These are phyloP conservation scores for Pristiophorus japonicus DNA, from an alignment of 2,113 vertebrate genomes.

Conservation along the genomic window DNA sequence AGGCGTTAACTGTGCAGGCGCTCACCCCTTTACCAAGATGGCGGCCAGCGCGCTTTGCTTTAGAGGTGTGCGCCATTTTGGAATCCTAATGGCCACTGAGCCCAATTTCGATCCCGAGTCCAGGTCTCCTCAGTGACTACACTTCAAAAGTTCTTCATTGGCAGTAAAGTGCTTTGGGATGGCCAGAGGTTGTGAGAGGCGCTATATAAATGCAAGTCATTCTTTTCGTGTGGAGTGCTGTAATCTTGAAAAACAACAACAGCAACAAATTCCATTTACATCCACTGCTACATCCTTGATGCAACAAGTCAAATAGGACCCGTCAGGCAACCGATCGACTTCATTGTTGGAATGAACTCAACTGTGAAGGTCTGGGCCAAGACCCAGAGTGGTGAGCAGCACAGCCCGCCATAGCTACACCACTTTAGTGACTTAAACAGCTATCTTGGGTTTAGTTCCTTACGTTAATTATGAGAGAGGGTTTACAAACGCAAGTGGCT, in stretches of 20 bases:
- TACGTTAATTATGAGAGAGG: neutral
- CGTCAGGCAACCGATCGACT: neutral
- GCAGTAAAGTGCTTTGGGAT: neutral
- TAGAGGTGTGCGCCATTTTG: neutral
- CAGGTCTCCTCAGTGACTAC: neutral
- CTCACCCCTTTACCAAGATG: neutral
- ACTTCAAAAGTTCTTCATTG: neutral
- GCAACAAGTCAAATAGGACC: neutral
- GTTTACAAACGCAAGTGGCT: neutral
- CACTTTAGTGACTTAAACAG: neutral
- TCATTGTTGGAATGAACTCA: neutral
- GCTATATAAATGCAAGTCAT: neutral
- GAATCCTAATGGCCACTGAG: neutral
- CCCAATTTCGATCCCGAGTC: neutral
- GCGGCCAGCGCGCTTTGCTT: neutral
- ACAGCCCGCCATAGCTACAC: no score
- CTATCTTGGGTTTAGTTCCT: neutral
- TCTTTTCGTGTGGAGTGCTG: neutral
- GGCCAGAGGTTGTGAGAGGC: neutral
- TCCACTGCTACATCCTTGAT: neutral
- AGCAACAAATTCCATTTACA: neutral
- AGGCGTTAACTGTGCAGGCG: neutral
- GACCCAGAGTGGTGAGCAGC: neutral
- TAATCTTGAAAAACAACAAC: neutral
- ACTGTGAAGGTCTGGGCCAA: neutral